A percentile compares a stretch with the other conserved stretches of the same genome.
These are phyloP conservation scores for Hoplodrina blanda DNA, from an alignment of 2,888 invertebrate genomes.

Conservation along the genomic window DNA sequence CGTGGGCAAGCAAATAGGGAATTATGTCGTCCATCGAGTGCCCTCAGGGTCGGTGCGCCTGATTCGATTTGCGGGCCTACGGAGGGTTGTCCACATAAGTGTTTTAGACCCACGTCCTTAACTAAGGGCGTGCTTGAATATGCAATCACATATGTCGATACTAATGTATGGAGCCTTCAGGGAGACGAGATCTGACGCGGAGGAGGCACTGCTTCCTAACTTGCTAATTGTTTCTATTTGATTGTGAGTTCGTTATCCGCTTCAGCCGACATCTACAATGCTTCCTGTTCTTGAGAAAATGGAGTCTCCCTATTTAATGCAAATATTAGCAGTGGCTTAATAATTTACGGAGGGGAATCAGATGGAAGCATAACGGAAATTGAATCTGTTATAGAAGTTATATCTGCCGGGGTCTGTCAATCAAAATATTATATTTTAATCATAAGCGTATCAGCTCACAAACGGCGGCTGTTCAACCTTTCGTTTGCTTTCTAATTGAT, in stretches of 20 bases:
- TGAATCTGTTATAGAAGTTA: constrained; percentile 41
- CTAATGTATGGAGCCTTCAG: constrained; percentile 56
- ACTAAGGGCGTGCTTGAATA: constrained; percentile 70
- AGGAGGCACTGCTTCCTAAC: constrained; percentile 23
- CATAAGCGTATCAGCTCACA: not conserved
- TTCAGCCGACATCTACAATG: constrained; percentile 18
- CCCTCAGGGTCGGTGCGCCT: constrained; percentile 60
- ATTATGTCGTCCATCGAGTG: constrained; percentile 67
- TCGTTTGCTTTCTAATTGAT: not conserved
- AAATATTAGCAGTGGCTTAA: constrained; percentile 45
- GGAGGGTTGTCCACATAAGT: constrained; percentile 70
- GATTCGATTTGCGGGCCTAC: constrained; percentile 71
- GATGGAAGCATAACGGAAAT: constrained; percentile 32
- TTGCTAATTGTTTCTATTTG: constrained; percentile 50
- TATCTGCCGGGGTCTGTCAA: constrained; percentile 8
- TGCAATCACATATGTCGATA: constrained; percentile 69
- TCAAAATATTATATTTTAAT: constrained; percentile 26
- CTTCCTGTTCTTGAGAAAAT: constrained; percentile 21
- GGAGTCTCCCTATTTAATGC: constrained; percentile 21
- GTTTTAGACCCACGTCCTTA: constrained; percentile 68
- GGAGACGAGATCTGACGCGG: constrained; percentile 29
- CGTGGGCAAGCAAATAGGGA: constrained; percentile 66
- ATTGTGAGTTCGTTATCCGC: constrained; percentile 32
- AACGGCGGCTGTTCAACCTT: not conserved
- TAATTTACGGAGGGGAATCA: constrained; percentile 19